A percentile compares a stretch with the other conserved stretches of the same genome.
phyloP scores from a whole-genome alignment of 2,797 vertebrate genomes.

The Typhlichthys subterraneus region DNA sequence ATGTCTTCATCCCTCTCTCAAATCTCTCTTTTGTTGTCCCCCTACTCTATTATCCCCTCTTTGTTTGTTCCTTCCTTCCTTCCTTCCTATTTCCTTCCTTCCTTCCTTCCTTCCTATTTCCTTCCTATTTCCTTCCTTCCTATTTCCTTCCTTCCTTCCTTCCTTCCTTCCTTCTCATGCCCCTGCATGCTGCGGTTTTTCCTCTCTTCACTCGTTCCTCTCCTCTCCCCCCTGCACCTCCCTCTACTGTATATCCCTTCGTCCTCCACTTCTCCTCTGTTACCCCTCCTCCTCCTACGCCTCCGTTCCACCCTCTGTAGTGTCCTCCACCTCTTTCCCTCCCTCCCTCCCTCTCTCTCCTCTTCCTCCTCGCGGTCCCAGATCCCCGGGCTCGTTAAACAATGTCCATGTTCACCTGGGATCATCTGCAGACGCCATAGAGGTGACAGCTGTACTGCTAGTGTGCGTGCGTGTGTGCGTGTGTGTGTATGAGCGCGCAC shows the following conservation, averaged over 20 bases:
- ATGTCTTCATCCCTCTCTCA: slow-evolving; percentile 8
- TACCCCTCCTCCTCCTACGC: slow-evolving; percentile 5
- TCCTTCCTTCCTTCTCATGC: background rate
- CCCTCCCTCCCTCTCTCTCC: slow-evolving; percentile 28
- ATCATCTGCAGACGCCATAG: slow-evolving; percentile 58
- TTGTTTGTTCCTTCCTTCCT: background rate
- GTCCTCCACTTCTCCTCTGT: slow-evolving; percentile 42
- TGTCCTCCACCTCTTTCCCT: slow-evolving; percentile 1
- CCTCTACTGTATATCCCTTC: slow-evolving; percentile 10
- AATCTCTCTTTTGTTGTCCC: background rate
- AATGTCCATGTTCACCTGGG: slow-evolving; percentile 66
- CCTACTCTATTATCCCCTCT: background rate
- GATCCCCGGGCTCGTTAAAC: slow-evolving; percentile 70
- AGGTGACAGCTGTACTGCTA: slow-evolving; percentile 24
- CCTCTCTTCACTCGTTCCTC: background rate
- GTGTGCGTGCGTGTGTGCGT: slow-evolving; percentile 22
- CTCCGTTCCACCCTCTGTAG: slow-evolving; percentile 2
- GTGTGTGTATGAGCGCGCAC: slow-evolving; percentile 22
- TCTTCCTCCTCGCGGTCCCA: slow-evolving; percentile 21
- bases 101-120: background rate
- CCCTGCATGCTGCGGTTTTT: background rate
- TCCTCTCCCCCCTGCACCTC: slow-evolving; percentile 10
- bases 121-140: background rate
- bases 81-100: background rate
- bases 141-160: background rate